Evolutionary conservation across 1,140 invertebrate genomes (phyloP), one percentile per base, ranked within the genome.

Genomic region (Drosophila quadrilineata): DNA sequence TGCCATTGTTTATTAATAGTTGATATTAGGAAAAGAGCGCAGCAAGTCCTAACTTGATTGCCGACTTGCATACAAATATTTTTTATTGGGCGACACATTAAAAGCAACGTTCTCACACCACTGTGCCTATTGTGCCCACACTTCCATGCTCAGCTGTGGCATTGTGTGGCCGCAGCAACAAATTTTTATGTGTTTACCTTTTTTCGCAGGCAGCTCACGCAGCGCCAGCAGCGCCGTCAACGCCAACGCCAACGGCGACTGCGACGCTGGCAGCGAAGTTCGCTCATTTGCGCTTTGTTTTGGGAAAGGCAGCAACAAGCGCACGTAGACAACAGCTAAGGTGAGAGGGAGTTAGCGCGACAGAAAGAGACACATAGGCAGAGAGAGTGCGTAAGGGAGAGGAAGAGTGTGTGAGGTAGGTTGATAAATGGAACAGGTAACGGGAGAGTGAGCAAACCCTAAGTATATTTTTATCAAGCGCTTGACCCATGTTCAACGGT

Each of bases 121-220:
- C 68, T 49, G 68, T 62, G 40, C n/a, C n/a, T n/a, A n/a, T n/a
- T n/a, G n/a, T n/a, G n/a, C n/a, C n/a, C 31, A 28, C 8, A 31
- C 21, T 56, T 46, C 46, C 33, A 46, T 28, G 46, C 22, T 16
- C 38, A 38, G 6, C 31, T 48, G 12, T 57, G 33, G 46, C 26
- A 36, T 54, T 66, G 40, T 59, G 48, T 26, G 68, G 59, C 53
- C 59, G 71, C 71, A 71, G 68, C 73, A 73, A 76, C 77, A 82
- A 76, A 82, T 82, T 84, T 82, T 77, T 84, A 77, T 84, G 65
- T 84, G 65, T 77, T 84, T 73, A 74, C 79, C 69, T 85, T 73
- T 74, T 85, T 73, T 62, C 58, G 41, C 52, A 58, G 35, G 54
- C 63, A 60, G 16, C 52, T 28, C 50, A 58, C 62, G 60, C 62